phyloP scores from a whole-genome alignment of 2,888 invertebrate species.

The Eupithecia tripunctaria region DNA sequence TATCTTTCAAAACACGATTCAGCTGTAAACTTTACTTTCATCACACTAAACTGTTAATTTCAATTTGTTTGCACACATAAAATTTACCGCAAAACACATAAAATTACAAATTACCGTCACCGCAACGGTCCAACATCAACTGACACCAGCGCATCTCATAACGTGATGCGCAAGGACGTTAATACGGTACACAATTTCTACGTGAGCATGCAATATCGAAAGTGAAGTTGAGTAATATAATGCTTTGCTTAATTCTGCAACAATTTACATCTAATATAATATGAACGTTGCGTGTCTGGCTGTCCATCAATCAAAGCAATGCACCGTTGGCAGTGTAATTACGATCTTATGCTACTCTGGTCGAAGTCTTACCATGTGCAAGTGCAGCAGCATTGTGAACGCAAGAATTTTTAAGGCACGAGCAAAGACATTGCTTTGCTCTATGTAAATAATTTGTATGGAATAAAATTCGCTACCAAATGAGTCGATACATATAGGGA shows the following conservation, averaged over 20 bases:
- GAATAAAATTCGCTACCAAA: too few relatives aligned
- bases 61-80: slow-evolving; percentile 4
- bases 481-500: too few relatives aligned
- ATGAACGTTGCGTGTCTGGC: slow-evolving; percentile 2
- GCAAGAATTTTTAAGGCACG: background rate
- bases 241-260: slow-evolving; percentile 47
- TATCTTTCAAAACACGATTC: background rate
- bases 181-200: slow-evolving; percentile 67
- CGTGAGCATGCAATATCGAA: slow-evolving; percentile 67
- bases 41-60: slow-evolving; percentile 30
- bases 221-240: slow-evolving; percentile 67
- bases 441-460: background rate
- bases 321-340: background rate
- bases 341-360: background rate
- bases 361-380: background rate
- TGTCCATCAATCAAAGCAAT: background rate
- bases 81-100: slow-evolving; percentile 14
- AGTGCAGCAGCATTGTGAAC: background rate
- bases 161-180: slow-evolving; percentile 73
- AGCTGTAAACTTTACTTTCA: background rate
- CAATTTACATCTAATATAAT: slow-evolving; percentile 34
- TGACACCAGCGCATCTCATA: slow-evolving; percentile 59
- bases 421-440: background rate
- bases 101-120: slow-evolving; percentile 12
- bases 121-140: slow-evolving; percentile 58